phyloP scores from a whole-genome alignment of 2,888 invertebrate species.

The Leptogaster cylindrica region DNA sequence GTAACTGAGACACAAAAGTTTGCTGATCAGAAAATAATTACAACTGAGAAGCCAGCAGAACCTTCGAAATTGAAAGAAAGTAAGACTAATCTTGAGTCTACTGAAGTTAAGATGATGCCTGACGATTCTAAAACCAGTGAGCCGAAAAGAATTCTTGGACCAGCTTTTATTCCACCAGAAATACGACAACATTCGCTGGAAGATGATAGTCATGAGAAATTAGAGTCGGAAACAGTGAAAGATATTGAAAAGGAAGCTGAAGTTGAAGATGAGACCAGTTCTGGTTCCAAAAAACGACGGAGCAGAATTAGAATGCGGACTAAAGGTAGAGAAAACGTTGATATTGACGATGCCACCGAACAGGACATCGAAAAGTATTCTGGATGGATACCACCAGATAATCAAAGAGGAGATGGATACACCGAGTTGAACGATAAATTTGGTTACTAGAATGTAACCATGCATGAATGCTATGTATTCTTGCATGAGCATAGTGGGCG shows the following conservation, averaged over 20 bases:
- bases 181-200: conserved; percentile 25
- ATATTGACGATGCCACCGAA: conserved; percentile 61
- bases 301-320: conserved; percentile 50
- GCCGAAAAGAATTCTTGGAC: conserved; percentile 48
- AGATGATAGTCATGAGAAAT: neutral
- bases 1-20: conserved; percentile 65
- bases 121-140: neutral
- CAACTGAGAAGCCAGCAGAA: conserved; percentile 29
- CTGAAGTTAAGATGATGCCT: neutral
- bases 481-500: too few relatives aligned
- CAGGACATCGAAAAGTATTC: conserved; percentile 70
- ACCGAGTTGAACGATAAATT: conserved; percentile 78
- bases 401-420: conserved; percentile 79
- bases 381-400: conserved; percentile 78
- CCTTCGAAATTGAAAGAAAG: neutral
- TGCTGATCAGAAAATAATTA: neutral
- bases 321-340: conserved; percentile 56
- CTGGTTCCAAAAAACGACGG: conserved; percentile 6
- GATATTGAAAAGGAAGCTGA: conserved; percentile 31
- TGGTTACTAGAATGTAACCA: too few relatives aligned
- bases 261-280: conserved; percentile 11
- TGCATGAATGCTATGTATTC: too few relatives aligned
- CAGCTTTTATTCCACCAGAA: conserved; percentile 52
- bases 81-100: neutral
- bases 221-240: neutral